Evolutionary conservation across 1,140 invertebrate genomes (phyloP).

Genomic region (Cepaea nemoralis): DNA sequence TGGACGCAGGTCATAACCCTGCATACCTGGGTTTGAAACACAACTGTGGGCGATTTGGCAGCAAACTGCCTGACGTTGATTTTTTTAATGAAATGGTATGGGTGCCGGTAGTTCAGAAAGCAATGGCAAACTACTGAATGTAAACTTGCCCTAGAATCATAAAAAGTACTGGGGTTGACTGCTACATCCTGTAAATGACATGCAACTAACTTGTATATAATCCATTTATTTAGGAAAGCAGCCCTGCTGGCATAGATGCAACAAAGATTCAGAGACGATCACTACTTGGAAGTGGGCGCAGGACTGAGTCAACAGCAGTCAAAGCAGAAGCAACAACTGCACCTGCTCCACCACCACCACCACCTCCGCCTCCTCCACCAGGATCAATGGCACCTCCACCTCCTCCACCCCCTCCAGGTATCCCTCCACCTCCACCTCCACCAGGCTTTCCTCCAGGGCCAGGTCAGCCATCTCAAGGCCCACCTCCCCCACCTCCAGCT

Average conservation of each 20-base stretch:
- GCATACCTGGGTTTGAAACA: constrained; percentile 33
- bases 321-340: constrained; percentile 21
- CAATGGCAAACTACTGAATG: too few relatives aligned
- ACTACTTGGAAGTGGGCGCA: constrained; percentile 7
- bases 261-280: constrained; percentile 39
- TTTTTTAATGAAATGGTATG: too few relatives aligned
- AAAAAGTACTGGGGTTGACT: too few relatives aligned
- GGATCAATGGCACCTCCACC: background rate
- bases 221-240: constrained; percentile 16
- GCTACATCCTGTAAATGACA: too few relatives aligned
- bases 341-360: constrained; percentile 34
- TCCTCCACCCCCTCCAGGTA: constrained; percentile 34
- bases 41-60: too few relatives aligned
- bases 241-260: constrained; percentile 3
- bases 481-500: constrained; percentile 47
- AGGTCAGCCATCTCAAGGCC: constrained; percentile 51
- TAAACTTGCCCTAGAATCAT: too few relatives aligned
- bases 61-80: too few relatives aligned
- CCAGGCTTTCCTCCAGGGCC: constrained; percentile 52
- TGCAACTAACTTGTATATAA: too few relatives aligned
- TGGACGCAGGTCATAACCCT: background rate
- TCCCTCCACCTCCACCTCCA: constrained; percentile 71
- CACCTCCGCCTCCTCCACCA: constrained; percentile 29
- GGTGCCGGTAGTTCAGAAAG: too few relatives aligned
- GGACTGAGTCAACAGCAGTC: background rate